Conservation (phyloP, 2,888 invertebrate genomes). For the Leptopilina syphax region DNA sequence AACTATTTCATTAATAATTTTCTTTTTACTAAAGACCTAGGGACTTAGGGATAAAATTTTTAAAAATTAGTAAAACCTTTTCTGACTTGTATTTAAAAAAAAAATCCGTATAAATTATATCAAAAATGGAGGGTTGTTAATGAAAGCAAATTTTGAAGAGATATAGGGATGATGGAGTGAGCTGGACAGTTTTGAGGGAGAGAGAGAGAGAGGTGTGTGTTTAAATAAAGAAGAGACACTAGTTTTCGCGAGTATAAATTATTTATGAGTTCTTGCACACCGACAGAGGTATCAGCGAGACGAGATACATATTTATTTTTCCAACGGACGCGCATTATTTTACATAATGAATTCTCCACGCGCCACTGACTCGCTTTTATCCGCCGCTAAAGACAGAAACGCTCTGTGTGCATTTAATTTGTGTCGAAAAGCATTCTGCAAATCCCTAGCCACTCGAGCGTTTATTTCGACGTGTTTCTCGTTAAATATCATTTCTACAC, state of each 20-base stretch:
- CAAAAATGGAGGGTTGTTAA: background rate
- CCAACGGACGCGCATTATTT: conserved; percentile 64
- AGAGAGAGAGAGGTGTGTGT: background rate
- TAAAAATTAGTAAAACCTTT: too few relatives aligned
- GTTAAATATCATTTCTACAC: background rate
- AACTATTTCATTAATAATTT: too few relatives aligned
- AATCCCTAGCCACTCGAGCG: background rate
- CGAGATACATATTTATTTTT: conserved; percentile 64
- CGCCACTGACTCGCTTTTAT: conserved; percentile 40
- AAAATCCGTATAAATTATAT: background rate
- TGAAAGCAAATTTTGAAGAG: conserved; percentile 13
- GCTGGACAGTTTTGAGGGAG: background rate
- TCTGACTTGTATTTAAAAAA: too few relatives aligned
- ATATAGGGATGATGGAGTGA: background rate
- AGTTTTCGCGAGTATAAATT: conserved; percentile 57
- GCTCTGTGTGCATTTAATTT: conserved; percentile 22
- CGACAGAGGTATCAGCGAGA: conserved; percentile 49
- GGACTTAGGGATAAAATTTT: too few relatives aligned
- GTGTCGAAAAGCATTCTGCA: background rate
- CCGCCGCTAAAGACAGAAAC: conserved; percentile 27
- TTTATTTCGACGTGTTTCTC: background rate
- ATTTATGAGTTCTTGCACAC: conserved; percentile 59
- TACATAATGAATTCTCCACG: conserved; percentile 61
- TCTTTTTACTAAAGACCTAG: too few relatives aligned
- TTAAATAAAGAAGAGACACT: conserved; percentile 38